Percentiles rank a stretch among this genome's conserved stretches.
Conservation (phyloP, 2,888 invertebrate genomes). For the Diaprepes abbreviatus region DNA sequence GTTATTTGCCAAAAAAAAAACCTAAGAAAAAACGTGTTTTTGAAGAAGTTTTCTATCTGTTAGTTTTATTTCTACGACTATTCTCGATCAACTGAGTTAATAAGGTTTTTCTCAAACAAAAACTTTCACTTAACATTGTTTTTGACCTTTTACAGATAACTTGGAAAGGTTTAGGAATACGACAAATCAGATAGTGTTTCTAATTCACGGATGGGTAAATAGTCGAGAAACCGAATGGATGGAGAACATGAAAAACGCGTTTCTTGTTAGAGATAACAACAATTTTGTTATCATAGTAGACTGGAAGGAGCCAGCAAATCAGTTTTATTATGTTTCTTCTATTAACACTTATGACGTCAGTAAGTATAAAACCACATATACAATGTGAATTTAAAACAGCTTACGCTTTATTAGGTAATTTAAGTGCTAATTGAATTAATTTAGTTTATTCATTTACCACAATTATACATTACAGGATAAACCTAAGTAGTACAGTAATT, state of each 20-base stretch:
- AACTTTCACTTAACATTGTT: conserved; percentile 23
- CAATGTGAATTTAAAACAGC: no score
- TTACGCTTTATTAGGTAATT: no score
- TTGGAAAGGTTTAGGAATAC: conserved; percentile 48
- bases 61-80: no score
- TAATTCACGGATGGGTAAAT: conserved; percentile 59
- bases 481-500: no score
- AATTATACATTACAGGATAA: no score
- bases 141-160: conserved; percentile 38
- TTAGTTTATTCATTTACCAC: no score
- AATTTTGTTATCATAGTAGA: conserved; percentile 57
- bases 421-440: no score
- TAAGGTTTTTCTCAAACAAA: no score
- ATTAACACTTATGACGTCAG: conserved; percentile 59
- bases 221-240: conserved; percentile 55
- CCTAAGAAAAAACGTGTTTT: no score
- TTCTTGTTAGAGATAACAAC: conserved; percentile 52
- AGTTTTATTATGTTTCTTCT: conserved; percentile 56
- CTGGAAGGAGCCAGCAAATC: conserved; percentile 57
- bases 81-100: no score
- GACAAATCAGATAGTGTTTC: conserved; percentile 53
- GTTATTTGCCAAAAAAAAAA: no score
- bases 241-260: conserved; percentile 57
- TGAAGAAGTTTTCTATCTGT: no score
- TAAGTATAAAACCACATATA: conserved; percentile 53